Base-by-base conservation (phyloP, 2,888 invertebrate species). In the Ischnus inquisitorius region DNA sequence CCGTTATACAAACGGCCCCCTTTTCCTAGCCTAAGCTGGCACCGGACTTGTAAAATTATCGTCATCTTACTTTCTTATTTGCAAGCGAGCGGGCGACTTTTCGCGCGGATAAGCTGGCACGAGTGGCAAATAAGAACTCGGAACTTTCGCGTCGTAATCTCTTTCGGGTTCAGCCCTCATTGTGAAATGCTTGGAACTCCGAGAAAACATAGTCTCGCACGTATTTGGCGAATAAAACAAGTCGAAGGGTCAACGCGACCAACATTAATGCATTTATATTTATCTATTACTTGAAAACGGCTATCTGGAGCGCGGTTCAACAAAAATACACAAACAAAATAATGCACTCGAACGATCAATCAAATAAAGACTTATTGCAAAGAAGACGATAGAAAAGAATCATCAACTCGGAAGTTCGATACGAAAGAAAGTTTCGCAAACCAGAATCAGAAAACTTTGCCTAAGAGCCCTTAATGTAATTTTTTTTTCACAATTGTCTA, bases 1-100 rank as follows among this genome's bases (percentile, higher is more conserved):
- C 84, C 86, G 82, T 82, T 87, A 89, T 90, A 88, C 87, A 89
- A 91, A 91, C 89, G 88, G 88, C 87, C 86, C 86, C 85, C 64
- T 76, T 78, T 83, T 83, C 82, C 85, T 60, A 62, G 83, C 39
- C 19, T 67, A 19, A 51, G 64, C 22, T 28, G 54, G 51, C 43
- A 48, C 51, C 14, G 69, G 41, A 48, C 67, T 48, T 41, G 68
- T 39, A 25, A 67, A 82, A 82, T 82, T 82, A 82, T 82, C 72
- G 71, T 69, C 60, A 39, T 75, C 72, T 6, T 57, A 25, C 34
- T 62, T 22, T 68, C 71, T 68, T 72, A 16, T 78, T 46, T 22
- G 48, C 57, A 39, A 57, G 79, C 71, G 80, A 76, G 80, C 82
- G 80, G 62, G 74, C 84, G 87, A 88, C 82, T 82, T 78, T 72